Conservation (phyloP, 2,113 vertebrate genomes). For the Gyps fulvus region DNA sequence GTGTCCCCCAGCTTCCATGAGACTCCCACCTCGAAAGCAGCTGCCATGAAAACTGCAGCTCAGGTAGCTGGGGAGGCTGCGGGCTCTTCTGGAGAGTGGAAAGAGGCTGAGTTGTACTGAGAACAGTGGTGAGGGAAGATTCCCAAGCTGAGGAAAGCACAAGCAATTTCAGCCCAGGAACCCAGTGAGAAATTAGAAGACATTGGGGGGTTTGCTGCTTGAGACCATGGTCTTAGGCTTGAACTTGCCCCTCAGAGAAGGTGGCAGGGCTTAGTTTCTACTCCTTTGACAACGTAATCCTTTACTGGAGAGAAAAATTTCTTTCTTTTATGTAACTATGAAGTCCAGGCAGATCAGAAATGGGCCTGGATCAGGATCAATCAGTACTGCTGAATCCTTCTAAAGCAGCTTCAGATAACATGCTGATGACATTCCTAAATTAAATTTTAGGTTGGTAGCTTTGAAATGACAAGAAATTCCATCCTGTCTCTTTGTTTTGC, state of each 20-base stretch:
- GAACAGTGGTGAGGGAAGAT: background rate
- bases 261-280: background rate
- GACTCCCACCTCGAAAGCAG: background rate
- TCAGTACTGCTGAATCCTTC: background rate
- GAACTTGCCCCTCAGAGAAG: background rate
- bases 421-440: background rate
- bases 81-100: background rate
- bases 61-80: background rate
- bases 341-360: background rate
- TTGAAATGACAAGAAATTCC: background rate
- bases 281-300: background rate
- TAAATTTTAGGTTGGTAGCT: background rate
- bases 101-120: background rate
- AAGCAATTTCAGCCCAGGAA: background rate
- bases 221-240: background rate
- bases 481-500: background rate
- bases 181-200: background rate
- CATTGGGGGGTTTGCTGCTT: background rate
- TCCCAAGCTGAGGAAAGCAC: background rate
- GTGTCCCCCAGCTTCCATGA: rapidly evolving
- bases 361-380: background rate
- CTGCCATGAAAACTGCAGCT: background rate
- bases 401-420: background rate
- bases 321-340: background rate
- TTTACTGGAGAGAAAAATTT: background rate